Evolutionary conservation across 2,113 vertebrate species (phyloP).

Genomic region (Atrichornis clamosus): DNA sequence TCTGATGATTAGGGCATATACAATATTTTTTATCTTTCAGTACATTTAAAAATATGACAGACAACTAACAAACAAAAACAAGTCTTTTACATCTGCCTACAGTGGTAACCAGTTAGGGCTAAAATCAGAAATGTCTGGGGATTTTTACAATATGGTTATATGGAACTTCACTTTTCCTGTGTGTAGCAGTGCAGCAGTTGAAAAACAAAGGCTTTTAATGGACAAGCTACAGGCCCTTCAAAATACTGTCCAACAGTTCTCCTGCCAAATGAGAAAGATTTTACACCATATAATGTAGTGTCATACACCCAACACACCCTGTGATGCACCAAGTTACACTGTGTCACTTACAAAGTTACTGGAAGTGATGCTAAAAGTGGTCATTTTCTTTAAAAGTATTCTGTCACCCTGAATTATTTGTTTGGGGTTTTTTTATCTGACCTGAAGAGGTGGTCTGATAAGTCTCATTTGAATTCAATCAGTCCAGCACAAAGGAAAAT

Average conservation of each 20-base stretch:
- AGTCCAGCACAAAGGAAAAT: neutral
- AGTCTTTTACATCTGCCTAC: neutral
- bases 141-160: neutral
- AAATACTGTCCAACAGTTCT: neutral
- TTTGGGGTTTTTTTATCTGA: neutral
- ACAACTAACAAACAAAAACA: neutral
- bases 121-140: neutral
- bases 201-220: neutral
- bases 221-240: neutral
- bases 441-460: neutral
- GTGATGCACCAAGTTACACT: neutral
- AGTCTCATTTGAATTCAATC: neutral
- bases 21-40: neutral
- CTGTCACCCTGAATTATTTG: neutral
- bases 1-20: neutral
- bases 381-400: neutral
- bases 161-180: neutral
- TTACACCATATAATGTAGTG: neutral
- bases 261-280: neutral
- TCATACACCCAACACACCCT: slow-evolving; percentile 23
- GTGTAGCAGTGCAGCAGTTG: neutral
- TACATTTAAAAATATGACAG: neutral
- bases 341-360: neutral
- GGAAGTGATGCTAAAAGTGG: neutral
- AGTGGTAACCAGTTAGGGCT: neutral